Base-by-base conservation (phyloP, 2,888 invertebrate species). In the Drosophila ustulata region DNA sequence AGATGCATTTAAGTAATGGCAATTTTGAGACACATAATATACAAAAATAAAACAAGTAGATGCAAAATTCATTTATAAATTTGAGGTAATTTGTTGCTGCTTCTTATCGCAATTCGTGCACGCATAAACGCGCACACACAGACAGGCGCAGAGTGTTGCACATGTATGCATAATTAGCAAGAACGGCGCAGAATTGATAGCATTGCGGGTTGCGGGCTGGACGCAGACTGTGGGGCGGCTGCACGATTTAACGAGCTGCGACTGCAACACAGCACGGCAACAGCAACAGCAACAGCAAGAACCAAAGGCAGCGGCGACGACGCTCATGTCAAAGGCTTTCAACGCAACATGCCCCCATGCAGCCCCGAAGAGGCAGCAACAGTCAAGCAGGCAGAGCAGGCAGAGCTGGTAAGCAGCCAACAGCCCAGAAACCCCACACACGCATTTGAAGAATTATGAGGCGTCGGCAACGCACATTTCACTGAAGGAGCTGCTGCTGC, bases 391-490 rank as follows among this genome's bases (percentile, higher is more conserved):
- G 47, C 6, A 26, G 1, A 47, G 37, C n/a, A 28, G 47, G 37
- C n/a, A 28, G 47, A 49, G 37, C n/a, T 23, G 47, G 45, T 57
- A 62, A 64, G 30, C 57, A 61, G 59, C 57, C 69, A 70, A 41
- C 70, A 61, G 59, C 46, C 61, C 78, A 77, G 64, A 72, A 78
- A 78, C 88, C 88, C 67, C 82, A 82, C 82, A 80, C 88, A 84
- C 70, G 79, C 88, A 83, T 85, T 82, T 83, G 69, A 82, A 73
- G 88, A 88, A 82, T 83, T 83, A 88, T 88, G 83, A 85, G 83
- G 86, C 82, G 83, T 75, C 68, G 71, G 55, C 71, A 58, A 76
- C 88, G 82, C 85, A 84, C 85, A 84, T 84, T 87, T 81, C 68
- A 69, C 82, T 78, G 63, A 83, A 82, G 82, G 72, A 87, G 82